Conservation (phyloP, 2,113 vertebrate genomes). For the Pteronura brasiliensis region DNA sequence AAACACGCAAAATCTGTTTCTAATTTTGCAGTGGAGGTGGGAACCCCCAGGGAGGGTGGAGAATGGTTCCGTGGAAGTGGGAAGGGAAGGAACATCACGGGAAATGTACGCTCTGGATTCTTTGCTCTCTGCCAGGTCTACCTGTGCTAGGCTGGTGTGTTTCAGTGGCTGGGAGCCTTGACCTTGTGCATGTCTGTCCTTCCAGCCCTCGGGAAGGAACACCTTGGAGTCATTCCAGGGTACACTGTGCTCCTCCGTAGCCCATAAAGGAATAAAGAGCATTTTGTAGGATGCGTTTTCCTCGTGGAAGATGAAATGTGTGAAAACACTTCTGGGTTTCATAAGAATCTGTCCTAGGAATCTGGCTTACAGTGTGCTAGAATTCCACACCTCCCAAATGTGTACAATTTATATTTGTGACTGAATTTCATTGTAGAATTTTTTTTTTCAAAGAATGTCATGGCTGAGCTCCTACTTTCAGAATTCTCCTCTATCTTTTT, state of each 20-base stretch:
- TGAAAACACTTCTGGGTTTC: neutral
- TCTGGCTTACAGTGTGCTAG: neutral
- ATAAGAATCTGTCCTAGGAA: neutral
- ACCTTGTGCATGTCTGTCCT: neutral
- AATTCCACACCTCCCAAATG: neutral
- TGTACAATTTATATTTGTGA: neutral
- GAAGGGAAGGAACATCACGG: neutral
- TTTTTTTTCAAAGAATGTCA: neutral
- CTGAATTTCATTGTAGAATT: neutral
- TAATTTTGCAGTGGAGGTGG: neutral
- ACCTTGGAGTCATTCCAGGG: neutral
- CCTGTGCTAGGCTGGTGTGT: neutral
- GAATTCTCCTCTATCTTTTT: neutral
- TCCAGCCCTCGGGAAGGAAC: neutral
- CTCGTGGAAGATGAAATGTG: neutral
- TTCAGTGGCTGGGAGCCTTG: neutral
- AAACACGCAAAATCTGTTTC: neutral
- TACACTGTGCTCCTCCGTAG: neutral
- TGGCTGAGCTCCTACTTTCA: neutral
- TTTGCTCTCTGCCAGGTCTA: accelerated
- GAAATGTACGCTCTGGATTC: no score
- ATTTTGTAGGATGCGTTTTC: neutral
- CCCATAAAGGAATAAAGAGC: neutral
- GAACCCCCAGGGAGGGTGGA: no score
- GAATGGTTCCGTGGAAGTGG: neutral